Conservation (phyloP, 2,888 invertebrate species). For the Xanthorhoe spadicearia region DNA sequence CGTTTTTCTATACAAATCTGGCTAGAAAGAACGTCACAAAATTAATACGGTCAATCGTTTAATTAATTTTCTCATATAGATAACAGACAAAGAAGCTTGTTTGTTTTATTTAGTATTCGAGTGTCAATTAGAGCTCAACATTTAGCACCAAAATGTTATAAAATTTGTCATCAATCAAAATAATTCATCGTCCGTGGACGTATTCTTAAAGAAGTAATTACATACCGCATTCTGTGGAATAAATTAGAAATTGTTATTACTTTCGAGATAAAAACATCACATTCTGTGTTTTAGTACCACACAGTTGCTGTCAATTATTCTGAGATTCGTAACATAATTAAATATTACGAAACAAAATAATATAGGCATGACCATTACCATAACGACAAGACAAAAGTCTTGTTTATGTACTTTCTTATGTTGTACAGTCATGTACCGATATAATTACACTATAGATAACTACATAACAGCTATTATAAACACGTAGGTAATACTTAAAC, state of each 20-base stretch:
- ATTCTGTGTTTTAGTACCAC: background rate
- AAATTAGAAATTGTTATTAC: background rate
- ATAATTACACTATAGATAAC: background rate
- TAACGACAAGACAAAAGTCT: background rate
- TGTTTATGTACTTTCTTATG: slow-evolving; percentile 15
- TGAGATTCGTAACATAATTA: background rate
- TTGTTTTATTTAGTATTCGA: no score
- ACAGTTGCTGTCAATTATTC: background rate
- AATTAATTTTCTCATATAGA: no score
- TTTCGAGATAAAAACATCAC: background rate
- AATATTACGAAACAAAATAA: background rate
- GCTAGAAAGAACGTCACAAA: background rate
- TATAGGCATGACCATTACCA: background rate
- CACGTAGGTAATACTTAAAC: background rate
- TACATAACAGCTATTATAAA: background rate
- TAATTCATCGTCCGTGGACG: background rate
- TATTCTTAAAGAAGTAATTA: background rate
- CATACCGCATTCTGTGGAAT: background rate
- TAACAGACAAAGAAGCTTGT: no score
- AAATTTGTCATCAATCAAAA: background rate
- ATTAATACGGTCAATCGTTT: no score
- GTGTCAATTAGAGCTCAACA: background rate
- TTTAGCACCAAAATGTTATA: background rate
- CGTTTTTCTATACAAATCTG: background rate
- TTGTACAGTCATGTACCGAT: slow-evolving; percentile 8